Evolutionary conservation across 2,888 invertebrate species (phyloP).

Genomic region (Epinotia nisella): DNA sequence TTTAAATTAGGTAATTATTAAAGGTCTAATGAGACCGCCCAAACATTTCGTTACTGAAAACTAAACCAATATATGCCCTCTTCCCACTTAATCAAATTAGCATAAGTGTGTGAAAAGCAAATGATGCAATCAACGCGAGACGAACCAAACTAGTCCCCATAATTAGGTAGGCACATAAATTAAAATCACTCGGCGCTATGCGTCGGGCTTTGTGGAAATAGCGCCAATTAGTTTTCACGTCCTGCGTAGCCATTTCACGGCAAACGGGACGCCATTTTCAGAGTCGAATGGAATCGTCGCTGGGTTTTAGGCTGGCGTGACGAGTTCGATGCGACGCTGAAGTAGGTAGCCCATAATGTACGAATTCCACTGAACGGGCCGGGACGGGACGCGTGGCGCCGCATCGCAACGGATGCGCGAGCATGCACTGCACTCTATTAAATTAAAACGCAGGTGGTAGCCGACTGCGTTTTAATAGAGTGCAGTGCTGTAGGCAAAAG

Average conservation of each 20-base stretch:
- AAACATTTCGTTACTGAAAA: not conserved
- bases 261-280: constrained; percentile 38
- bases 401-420: too few species aligned
- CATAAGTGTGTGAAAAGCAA: constrained; percentile 55
- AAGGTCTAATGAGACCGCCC: too few species aligned
- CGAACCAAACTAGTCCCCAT: constrained; percentile 52
- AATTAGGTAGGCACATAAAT: constrained; percentile 64
- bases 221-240: constrained; percentile 47
- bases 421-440: too few species aligned
- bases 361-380: too few species aligned
- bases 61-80: constrained; percentile 23
- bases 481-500: too few species aligned
- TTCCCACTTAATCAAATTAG: constrained; percentile 52
- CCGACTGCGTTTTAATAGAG: too few species aligned
- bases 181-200: constrained; percentile 66
- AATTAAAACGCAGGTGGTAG: too few species aligned
- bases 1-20: not conserved
- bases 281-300: constrained; percentile 34
- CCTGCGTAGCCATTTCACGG: constrained; percentile 42
- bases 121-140: constrained; percentile 57
- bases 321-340: constrained; percentile 19
- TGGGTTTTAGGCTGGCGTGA: not conserved
- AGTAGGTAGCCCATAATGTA: too few species aligned
- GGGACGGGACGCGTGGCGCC: too few species aligned
- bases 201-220: constrained; percentile 44